A percentile compares a stretch with the other conserved stretches of the same genome.
These are phyloP conservation scores for Chlamydotis undulata DNA, from an alignment of 2,113 vertebrate species.

Conservation along the genomic window DNA sequence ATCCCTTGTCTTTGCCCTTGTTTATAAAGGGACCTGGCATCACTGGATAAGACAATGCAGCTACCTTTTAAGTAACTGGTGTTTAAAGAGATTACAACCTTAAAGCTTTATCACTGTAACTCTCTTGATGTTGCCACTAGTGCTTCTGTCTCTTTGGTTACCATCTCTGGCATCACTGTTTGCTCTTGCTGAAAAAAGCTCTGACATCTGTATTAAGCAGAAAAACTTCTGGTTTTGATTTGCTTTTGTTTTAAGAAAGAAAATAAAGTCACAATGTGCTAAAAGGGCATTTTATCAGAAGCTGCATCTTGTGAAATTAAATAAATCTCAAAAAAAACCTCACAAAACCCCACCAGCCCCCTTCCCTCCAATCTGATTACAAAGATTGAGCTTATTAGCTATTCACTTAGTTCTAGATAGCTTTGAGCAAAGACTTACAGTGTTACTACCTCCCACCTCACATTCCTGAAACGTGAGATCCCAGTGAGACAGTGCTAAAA, in stretches of 20 bases:
- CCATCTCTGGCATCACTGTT: background rate
- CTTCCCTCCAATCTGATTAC: background rate
- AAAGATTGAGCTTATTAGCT: background rate
- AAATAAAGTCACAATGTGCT: background rate
- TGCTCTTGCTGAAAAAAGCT: background rate
- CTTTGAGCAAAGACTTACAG: background rate
- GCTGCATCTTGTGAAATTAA: background rate
- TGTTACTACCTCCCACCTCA: background rate
- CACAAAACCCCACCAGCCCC: accelerated
- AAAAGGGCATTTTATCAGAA: background rate
- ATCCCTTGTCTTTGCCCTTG: background rate
- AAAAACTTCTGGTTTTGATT: background rate
- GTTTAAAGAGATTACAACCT: background rate
- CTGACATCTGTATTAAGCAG: background rate
- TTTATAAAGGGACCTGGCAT: background rate
- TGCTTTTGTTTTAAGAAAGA: background rate
- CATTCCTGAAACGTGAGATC: background rate
- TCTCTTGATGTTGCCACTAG: background rate
- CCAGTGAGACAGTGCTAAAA: background rate
- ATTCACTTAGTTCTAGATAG: background rate
- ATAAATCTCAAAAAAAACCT: background rate
- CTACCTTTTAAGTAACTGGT: background rate
- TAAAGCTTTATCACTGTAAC: background rate
- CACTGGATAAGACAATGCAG: background rate
- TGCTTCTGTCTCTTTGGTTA: background rate